phyloP scores from a whole-genome alignment of 1,140 invertebrate species.

The Linepithema humile region DNA sequence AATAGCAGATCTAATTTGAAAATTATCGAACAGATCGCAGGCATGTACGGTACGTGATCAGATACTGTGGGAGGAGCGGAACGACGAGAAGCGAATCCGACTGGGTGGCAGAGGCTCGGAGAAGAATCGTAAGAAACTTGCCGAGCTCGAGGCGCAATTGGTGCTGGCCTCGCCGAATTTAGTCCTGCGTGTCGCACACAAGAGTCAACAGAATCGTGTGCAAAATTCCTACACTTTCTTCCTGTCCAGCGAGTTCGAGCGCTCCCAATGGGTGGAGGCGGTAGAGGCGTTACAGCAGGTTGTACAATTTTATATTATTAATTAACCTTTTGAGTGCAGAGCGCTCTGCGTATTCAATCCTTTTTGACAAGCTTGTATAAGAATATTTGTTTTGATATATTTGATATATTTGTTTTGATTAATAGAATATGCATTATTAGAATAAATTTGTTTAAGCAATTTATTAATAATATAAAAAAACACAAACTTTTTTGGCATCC shows the following conservation, averaged over 20 bases:
- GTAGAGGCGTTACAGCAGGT: constrained; percentile 91
- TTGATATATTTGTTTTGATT: no score
- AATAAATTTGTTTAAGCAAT: no score
- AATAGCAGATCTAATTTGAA: not conserved
- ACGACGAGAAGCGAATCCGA: constrained; percentile 87
- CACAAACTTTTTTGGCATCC: no score
- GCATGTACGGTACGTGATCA: constrained; percentile 94
- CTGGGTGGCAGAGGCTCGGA: constrained; percentile 90
- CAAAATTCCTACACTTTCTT: constrained; percentile 92
- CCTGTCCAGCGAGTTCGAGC: constrained; percentile 96
- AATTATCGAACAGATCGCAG: constrained; percentile 86
- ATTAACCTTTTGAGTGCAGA: no score
- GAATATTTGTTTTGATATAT: no score
- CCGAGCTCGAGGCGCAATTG: constrained; percentile 94
- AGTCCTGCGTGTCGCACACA: constrained; percentile 90
- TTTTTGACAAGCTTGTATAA: no score
- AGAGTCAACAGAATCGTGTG: constrained; percentile 86
- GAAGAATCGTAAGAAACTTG: constrained; percentile 94
- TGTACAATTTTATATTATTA: constrained; percentile 6
- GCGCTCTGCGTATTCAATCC: no score
- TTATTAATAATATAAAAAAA: no score
- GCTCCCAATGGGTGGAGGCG: constrained; percentile 96
- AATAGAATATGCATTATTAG: no score
- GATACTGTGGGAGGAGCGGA: constrained; percentile 90
- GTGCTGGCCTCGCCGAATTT: constrained; percentile 95